These are phyloP conservation scores for Microctenopoma stevenorrisi DNA, from an alignment of 2,797 vertebrate genomes.

Conservation along the genomic window DNA sequence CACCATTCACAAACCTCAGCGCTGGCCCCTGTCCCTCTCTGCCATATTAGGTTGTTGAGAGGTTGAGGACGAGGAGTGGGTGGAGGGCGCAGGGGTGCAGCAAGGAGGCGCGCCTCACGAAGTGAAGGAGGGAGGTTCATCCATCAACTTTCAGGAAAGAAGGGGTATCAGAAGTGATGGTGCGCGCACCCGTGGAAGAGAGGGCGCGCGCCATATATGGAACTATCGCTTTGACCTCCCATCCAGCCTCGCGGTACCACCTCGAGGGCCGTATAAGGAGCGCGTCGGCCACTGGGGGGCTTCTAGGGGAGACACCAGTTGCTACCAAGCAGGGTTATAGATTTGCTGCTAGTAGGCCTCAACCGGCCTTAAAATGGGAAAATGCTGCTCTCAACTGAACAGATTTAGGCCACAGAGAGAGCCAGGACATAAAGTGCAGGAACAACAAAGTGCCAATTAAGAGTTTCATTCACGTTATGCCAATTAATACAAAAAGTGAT, in stretches of 20 bases:
- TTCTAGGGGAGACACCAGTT: slow-evolving; percentile 76
- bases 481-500: slow-evolving; percentile 18
- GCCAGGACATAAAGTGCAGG: slow-evolving; percentile 20
- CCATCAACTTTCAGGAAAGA: slow-evolving; percentile 47
- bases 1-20: slow-evolving; percentile 81
- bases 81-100: slow-evolving; percentile 25
- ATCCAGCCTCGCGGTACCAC: slow-evolving; percentile 84
- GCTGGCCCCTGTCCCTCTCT: slow-evolving; percentile 82
- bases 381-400: slow-evolving; percentile 78
- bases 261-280: slow-evolving; percentile 92
- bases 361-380: slow-evolving; percentile 79
- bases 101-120: slow-evolving; percentile 40
- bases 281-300: slow-evolving; percentile 75
- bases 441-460: slow-evolving; percentile 38
- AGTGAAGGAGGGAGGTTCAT: slow-evolving; percentile 40
- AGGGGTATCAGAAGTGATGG: slow-evolving; percentile 49
- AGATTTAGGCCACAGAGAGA: slow-evolving; percentile 66
- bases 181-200: slow-evolving; percentile 70
- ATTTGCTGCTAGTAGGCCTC: slow-evolving; percentile 74
- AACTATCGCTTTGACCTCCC: slow-evolving; percentile 86
- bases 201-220: slow-evolving; percentile 93
- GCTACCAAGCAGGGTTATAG: slow-evolving; percentile 78
- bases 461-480: neutral
- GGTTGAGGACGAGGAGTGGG: slow-evolving; percentile 49
- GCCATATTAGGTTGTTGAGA: slow-evolving; percentile 94